phyloP scores from a whole-genome alignment of 2,797 vertebrate genomes.

The Phalanger gymnotis region DNA sequence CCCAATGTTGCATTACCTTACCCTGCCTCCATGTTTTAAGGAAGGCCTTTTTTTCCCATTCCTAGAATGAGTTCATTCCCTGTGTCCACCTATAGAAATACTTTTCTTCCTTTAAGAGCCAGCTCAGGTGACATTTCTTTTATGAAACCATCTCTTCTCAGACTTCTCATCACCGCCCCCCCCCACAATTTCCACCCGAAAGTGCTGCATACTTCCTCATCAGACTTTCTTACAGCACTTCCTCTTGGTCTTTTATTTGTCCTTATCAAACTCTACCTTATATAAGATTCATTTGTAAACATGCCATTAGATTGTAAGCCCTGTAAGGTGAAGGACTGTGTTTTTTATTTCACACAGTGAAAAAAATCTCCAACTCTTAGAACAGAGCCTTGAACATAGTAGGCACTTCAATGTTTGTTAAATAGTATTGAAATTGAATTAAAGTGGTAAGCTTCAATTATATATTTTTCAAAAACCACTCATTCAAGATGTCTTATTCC shows the following conservation, averaged over 20 bases:
- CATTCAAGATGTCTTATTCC: not conserved
- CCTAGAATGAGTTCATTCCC: not conserved
- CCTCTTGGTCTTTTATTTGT: not conserved
- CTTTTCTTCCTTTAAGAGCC: not conserved
- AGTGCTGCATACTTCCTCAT: not conserved
- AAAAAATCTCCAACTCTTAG: not conserved
- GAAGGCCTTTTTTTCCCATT: not conserved
- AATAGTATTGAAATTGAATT: not conserved
- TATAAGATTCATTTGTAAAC: not conserved
- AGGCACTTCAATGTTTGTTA: not conserved
- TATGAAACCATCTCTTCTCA: not conserved
- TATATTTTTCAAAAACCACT: not conserved
- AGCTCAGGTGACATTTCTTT: not conserved
- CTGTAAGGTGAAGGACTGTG: not conserved
- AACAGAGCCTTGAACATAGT: not conserved
- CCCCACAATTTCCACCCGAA: not conserved
- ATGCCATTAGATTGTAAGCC: not conserved
- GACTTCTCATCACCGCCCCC: not conserved
- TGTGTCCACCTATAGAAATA: not conserved
- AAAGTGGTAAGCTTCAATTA: not conserved
- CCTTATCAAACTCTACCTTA: not conserved
- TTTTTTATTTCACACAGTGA: not conserved
- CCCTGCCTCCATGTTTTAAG: not conserved
- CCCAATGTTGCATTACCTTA: not conserved
- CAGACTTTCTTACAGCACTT: not conserved